Base-by-base conservation (phyloP, 1,140 invertebrate genomes). In the Drosophila repletoides region DNA sequence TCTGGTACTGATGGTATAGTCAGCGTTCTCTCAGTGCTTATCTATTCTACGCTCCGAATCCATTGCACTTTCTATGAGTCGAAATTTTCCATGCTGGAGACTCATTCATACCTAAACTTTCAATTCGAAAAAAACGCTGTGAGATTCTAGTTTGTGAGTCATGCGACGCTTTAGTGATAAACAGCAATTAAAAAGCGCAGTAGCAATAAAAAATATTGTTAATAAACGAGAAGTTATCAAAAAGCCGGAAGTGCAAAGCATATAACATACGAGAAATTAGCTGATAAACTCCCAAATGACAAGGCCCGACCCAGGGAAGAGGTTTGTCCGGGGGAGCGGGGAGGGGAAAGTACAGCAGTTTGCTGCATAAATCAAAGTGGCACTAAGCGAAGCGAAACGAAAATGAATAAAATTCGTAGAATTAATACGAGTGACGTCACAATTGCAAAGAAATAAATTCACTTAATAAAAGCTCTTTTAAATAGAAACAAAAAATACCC, bases 161-260 rank as follows among this genome's bases (percentile, higher is more conserved):
- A 67, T 19, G n/a, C 19, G 31, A 14, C 17, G 15, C 10, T n/a
- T 52, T n/a, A 10, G 12, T 40, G 49, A 68, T 55, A 68, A 55
- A 31, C 15, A 38, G 29, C 10, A 34, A 61, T 41, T 60, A 10
- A 60, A 36, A 60, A 61, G 26, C 58, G 58, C 58, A 61, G 46
- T 52, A 59, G 63, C 46, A 43, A 49, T 59, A 12, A 28, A 36
- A 10, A 58, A 38, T 17, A 29, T 34, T n/a, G n/a, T n/a, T n/a
- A n/a, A 15, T 15, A 15, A 38, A 31, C 6, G 21, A 29, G 12
- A 43, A 51, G 6, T 68, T 68, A 55, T 63, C 59, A 26, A 48
- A 26, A 55, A 64, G 34, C 58, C 59, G 65, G 65, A 68, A 68
- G 49, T 63, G 65, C 65, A 63, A 63, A 53, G 19, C 58, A 10